Conservation (phyloP, 2,797 vertebrate genomes). For the Gambusia yucatana region DNA sequence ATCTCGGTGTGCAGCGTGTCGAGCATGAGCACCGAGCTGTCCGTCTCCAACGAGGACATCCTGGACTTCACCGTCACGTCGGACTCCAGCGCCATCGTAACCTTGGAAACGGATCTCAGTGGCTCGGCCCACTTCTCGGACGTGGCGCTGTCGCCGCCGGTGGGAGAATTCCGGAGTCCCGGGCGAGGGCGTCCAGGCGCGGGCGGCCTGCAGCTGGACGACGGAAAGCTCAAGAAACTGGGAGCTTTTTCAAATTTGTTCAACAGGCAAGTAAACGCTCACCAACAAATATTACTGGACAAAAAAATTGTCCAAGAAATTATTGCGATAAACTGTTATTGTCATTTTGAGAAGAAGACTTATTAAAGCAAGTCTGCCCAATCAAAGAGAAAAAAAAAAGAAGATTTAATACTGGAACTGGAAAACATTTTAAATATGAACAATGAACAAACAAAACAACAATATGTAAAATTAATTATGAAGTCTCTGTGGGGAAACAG, state of each 20-base stretch:
- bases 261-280: conserved; percentile 77
- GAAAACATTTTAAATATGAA: too few species aligned
- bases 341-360: too few species aligned
- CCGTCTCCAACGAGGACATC: conserved; percentile 91
- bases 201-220: conserved; percentile 60
- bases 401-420: too few species aligned
- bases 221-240: conserved; percentile 76
- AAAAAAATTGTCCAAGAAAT: too few species aligned
- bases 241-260: conserved; percentile 88
- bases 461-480: too few species aligned
- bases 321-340: too few species aligned
- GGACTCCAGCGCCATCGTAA: conserved; percentile 92
- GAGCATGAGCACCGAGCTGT: conserved; percentile 93
- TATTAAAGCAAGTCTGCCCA: too few species aligned
- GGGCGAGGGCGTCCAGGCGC: conserved; percentile 4
- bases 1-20: conserved; percentile 90
- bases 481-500: too few species aligned
- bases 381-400: too few species aligned
- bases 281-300: too few species aligned
- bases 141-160: conserved; percentile 77
- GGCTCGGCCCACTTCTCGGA: conserved; percentile 79
- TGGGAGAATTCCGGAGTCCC: conserved; percentile 57
- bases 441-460: too few species aligned
- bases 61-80: conserved; percentile 90
- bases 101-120: conserved; percentile 85